Evolutionary conservation across 1,140 invertebrate species (phyloP).

Genomic region (Melitaea cinxia): DNA sequence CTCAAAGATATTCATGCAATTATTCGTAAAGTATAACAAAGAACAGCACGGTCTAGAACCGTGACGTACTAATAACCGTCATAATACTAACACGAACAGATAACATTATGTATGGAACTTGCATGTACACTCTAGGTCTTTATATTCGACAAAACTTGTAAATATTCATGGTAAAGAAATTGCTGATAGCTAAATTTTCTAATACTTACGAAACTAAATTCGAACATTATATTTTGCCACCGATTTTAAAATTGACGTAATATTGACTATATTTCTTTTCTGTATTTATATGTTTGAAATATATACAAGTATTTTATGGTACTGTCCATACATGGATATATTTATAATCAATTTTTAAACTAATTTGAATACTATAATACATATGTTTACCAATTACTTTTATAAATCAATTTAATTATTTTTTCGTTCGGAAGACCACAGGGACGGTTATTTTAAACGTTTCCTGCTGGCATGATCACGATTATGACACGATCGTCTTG

Average conservation of each 20-base stretch:
- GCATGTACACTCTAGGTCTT: not conserved
- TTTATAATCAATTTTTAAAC: too few relatives aligned
- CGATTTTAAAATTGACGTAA: too few relatives aligned
- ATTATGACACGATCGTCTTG: conserved; percentile 10
- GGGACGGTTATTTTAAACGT: conserved; percentile 11
- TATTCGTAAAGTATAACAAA: conserved; percentile 31
- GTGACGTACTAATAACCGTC: conserved; percentile 18
- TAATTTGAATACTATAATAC: too few relatives aligned
- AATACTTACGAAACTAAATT: too few relatives aligned
- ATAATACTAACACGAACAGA: conserved; percentile 12
- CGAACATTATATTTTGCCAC: too few relatives aligned
- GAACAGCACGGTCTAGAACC: conserved; percentile 25
- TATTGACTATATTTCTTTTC: too few relatives aligned
- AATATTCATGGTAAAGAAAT: too few relatives aligned
- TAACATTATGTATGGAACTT: conserved; percentile 6
- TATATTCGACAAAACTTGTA: not conserved
- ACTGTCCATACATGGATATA: too few relatives aligned
- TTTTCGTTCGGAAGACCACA: not conserved
- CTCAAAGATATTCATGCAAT: conserved; percentile 19
- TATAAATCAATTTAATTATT: not conserved
- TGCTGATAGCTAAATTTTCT: too few relatives aligned
- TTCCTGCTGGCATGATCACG: conserved; percentile 42
- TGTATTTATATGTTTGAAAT: too few relatives aligned
- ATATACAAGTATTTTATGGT: too few relatives aligned
- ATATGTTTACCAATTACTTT: too few relatives aligned